Evolutionary conservation across 92 coral and sea anemone genomes (phyloP).

Genomic region (Meandrina meandrites): DNA sequence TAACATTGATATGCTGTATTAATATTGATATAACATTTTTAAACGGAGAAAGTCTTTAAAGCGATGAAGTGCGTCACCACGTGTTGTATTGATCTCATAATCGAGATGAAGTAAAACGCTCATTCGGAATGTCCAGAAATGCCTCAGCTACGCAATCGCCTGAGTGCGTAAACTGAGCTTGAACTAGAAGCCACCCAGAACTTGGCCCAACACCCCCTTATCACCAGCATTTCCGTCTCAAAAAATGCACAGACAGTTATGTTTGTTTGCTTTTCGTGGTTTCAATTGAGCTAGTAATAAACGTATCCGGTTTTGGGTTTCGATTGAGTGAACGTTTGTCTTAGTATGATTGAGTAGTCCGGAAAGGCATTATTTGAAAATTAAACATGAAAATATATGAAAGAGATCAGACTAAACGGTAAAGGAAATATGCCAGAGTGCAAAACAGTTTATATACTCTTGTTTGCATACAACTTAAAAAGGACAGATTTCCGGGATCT

Average conservation of each 20-base stretch:
- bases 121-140: not conserved
- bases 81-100: not conserved
- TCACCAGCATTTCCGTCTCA: not conserved
- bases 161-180: no score
- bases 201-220: no score
- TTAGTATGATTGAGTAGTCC: not conserved
- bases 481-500: constrained; percentile 1
- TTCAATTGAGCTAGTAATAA: not conserved
- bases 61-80: not conserved
- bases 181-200: no score
- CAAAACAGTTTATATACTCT: not conserved
- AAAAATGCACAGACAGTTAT: not conserved
- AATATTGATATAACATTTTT: not conserved
- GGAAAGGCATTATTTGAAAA: not conserved
- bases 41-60: not conserved
- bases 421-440: not conserved
- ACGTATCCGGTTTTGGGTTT: not conserved
- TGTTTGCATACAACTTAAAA: not conserved
- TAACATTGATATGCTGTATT: not conserved
- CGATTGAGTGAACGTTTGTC: not conserved
- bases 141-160: not conserved
- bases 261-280: not conserved
- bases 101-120: not conserved
- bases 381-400: not conserved
- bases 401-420: not conserved